Evolutionary conservation across 92 coral and sea anemone genomes (phyloP).

Genomic region (Desmophyllum pertusum): DNA sequence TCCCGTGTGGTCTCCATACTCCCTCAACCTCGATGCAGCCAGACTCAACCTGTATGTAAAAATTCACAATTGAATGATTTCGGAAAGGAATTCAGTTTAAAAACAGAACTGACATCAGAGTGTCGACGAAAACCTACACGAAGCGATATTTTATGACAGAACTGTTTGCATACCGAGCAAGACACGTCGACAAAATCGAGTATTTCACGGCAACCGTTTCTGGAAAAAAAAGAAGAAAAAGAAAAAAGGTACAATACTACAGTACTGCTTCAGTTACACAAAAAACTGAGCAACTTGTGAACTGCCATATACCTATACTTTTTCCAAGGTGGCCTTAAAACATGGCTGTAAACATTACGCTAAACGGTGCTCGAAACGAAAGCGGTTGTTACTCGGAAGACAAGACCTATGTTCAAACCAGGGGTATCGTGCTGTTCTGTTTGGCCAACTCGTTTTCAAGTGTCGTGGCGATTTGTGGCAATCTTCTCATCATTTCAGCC

Average conservation of each 20-base stretch:
- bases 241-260: too few relatives aligned
- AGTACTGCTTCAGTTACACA: neutral
- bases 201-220: neutral
- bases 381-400: constrained; percentile 4
- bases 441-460: constrained; percentile 25
- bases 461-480: constrained; percentile 48
- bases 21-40: too few relatives aligned
- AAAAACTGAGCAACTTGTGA: neutral
- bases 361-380: neutral
- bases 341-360: constrained; percentile 8
- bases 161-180: neutral
- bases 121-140: too few relatives aligned
- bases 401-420: neutral
- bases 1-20: too few relatives aligned
- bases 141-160: neutral
- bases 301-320: neutral
- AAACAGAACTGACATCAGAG: too few relatives aligned
- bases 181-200: neutral
- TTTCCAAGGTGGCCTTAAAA: neutral
- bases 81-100: neutral
- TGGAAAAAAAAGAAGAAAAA: too few relatives aligned
- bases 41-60: too few relatives aligned
- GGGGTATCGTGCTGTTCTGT: neutral
- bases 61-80: neutral
- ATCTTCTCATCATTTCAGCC: constrained; percentile 39